Conservation (phyloP, 2,113 vertebrate genomes). For the Oncorhynchus kisutch region DNA sequence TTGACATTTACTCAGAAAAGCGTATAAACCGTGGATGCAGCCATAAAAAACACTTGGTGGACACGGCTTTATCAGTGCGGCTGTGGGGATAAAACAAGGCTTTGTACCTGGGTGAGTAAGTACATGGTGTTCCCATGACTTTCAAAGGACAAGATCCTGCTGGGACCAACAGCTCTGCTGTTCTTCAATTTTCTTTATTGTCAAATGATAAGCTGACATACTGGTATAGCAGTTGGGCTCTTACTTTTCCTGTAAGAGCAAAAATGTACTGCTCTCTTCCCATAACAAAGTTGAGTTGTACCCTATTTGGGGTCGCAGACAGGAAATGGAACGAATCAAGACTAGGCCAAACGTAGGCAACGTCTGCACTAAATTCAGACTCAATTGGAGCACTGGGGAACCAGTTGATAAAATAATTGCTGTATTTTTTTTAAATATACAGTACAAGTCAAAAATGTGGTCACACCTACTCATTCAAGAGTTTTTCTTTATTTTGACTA, state of each 20-base stretch:
- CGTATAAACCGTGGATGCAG: conserved; percentile 43
- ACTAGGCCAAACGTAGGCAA: no score
- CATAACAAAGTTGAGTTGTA: not conserved
- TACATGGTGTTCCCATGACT: conserved; percentile 26
- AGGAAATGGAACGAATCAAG: no score
- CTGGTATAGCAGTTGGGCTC: not conserved
- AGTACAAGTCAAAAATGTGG: no score
- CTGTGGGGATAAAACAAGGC: conserved; percentile 43
- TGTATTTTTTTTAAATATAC: no score
- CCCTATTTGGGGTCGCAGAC: not conserved
- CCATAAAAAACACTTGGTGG: conserved; percentile 11
- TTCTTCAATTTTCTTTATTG: not conserved
- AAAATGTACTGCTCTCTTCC: not conserved
- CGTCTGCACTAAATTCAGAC: no score
- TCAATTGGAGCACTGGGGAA: no score
- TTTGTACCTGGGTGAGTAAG: conserved; percentile 50
- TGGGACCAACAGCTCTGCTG: not conserved
- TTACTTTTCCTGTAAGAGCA: not conserved
- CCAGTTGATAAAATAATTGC: no score
- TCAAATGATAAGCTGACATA: not conserved
- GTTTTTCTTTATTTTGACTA: no score
- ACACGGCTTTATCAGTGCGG: conserved; percentile 37
- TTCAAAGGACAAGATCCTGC: conserved; percentile 5
- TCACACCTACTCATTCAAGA: no score
- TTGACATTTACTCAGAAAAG: conserved; percentile 75